A percentile compares a stretch with the other conserved stretches of the same genome.
phyloP scores from a whole-genome alignment of 1,140 invertebrate genomes.

The Trichonephila inaurata region DNA sequence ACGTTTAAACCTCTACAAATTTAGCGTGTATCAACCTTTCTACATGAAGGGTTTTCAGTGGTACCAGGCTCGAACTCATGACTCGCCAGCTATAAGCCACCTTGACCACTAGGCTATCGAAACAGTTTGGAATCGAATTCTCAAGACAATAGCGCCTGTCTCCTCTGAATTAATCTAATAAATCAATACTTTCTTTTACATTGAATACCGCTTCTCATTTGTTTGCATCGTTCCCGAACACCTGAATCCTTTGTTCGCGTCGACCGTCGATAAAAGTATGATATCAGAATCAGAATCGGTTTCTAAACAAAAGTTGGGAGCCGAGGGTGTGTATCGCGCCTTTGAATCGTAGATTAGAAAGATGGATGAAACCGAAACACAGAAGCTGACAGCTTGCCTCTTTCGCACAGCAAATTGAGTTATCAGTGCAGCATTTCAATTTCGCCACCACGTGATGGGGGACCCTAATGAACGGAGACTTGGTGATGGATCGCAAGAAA shows the following conservation, averaged over 20 bases:
- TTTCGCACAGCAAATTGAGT: constrained; percentile 25
- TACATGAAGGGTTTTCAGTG: no score
- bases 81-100: no score
- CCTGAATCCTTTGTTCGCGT: background rate
- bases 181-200: no score
- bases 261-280: background rate
- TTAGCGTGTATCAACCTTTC: no score
- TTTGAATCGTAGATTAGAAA: background rate
- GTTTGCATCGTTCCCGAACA: no score
- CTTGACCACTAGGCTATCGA: no score
- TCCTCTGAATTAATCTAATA: no score
- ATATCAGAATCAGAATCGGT: background rate
- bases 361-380: constrained; percentile 20
- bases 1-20: no score
- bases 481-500: constrained; percentile 7
- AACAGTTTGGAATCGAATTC: no score
- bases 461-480: background rate
- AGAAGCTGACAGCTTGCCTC: constrained; percentile 18
- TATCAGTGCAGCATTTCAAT: constrained; percentile 17
- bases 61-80: no score
- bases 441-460: background rate
- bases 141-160: no score
- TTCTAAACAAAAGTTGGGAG: background rate
- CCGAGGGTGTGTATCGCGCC: background rate
- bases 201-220: no score